Evolutionary conservation across 2,797 vertebrate genomes (phyloP).

Genomic region (Spea hammondii): DNA sequence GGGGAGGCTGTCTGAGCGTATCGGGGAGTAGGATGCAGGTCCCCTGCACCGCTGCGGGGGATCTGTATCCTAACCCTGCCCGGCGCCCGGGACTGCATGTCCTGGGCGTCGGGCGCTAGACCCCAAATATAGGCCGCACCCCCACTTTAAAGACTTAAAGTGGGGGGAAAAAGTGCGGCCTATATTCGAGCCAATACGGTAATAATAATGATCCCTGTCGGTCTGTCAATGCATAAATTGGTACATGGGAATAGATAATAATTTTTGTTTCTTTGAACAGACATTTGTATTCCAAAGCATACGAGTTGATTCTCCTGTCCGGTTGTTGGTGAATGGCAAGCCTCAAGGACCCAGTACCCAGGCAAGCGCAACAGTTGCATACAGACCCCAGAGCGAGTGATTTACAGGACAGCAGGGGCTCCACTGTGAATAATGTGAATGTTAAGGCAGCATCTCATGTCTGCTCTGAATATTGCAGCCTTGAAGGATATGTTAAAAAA

Average conservation of each 20-base stretch:
- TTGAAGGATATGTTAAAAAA: neutral
- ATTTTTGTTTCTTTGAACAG: constrained; percentile 59
- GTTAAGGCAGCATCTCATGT: neutral
- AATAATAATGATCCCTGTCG: too few relatives aligned
- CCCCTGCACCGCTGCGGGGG: too few relatives aligned
- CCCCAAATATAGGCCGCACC: too few relatives aligned
- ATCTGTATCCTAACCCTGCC: too few relatives aligned
- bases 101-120: too few relatives aligned
- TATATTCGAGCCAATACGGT: too few relatives aligned
- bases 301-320: constrained; percentile 83
- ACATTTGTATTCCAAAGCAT: constrained; percentile 81
- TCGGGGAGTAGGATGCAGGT: too few relatives aligned
- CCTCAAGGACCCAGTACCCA: constrained; percentile 78
- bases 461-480: constrained; percentile 15
- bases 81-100: too few relatives aligned
- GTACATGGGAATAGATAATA: neutral
- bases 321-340: constrained; percentile 86
- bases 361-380: constrained; percentile 78
- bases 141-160: too few relatives aligned
- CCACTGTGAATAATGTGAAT: constrained; percentile 16
- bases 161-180: too few relatives aligned
- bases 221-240: neutral
- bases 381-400: constrained; percentile 80
- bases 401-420: neutral
- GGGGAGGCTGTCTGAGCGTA: too few relatives aligned